Evolutionary conservation across 1,140 invertebrate species (phyloP), one percentile per base, ranked within the genome.

Genomic region (Caenorhabditis briggsae): DNA sequence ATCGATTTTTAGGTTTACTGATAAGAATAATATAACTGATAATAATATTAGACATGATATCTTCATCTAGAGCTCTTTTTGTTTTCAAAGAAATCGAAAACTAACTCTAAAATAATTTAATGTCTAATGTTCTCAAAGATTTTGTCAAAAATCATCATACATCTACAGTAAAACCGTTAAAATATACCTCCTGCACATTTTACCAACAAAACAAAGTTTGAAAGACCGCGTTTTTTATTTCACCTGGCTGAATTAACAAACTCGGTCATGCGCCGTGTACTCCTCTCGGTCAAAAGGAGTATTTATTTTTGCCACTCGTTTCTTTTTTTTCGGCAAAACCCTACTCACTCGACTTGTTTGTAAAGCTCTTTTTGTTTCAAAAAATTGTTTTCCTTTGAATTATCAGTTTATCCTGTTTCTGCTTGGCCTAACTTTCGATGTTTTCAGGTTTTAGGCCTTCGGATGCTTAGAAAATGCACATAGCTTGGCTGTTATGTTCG

Each of bases 391-490:
- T 46, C 12, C 5, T 43, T 18, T 46, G 11, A 53, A 53, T 7
- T 70, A 8, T 14, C 14, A n/a, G 16, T 43, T 70, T 70, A 7
- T 43, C 9, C 5, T 33, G 33, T 33, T 33, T 33, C 33, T 33
- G 33, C 3, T 33, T 33, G 33, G 33, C 23, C 20, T 43, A 18
- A 70, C 43, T 61, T 20, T 33, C 3, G 33, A 33, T 2, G 33
- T 33, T 33, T 78, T 23, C 70, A 78, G 70, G 70, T 78, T 78
- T 53, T 78, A 50, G 70, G 46, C 70, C 70, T 78, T 5, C 33
- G 70, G n/a, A 78, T 78, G 43, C 46, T 78, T 23, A 11, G 9
- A 14, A 78, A 78, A 78, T 78, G 70, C 16, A 20, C 33, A 78
- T 78, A 78, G 23, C n/a, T 23, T 7, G 1, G 16, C 11, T 78